Conservation (phyloP, 2,797 vertebrate species). For the Schizothorax lantsangensis region DNA sequence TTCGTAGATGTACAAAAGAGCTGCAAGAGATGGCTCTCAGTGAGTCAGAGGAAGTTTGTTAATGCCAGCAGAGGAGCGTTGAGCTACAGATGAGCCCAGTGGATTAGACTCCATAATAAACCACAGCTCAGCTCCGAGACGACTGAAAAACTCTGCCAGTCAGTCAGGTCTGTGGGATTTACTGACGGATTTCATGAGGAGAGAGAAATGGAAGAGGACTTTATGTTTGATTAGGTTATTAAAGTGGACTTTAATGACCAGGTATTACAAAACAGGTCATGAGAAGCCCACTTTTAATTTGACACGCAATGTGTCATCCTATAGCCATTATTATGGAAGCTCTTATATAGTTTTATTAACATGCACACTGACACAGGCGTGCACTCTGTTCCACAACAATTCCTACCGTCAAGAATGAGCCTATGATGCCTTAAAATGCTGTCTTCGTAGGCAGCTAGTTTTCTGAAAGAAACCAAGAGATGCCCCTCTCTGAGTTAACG, state of each 20-base stretch:
- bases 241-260: slow-evolving; percentile 12
- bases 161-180: slow-evolving; percentile 62
- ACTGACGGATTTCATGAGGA: slow-evolving; percentile 54
- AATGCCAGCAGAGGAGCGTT: slow-evolving; percentile 41
- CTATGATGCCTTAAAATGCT: slow-evolving; percentile 1
- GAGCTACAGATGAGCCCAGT: slow-evolving; percentile 68
- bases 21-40: background rate
- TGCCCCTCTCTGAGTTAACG: slow-evolving; percentile 5
- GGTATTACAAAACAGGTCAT: slow-evolving; percentile 19
- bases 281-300: slow-evolving; percentile 4
- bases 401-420: background rate
- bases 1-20: slow-evolving; percentile 1
- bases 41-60: slow-evolving; percentile 42
- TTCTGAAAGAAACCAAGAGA: background rate
- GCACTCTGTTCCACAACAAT: background rate
- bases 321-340: background rate
- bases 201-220: slow-evolving; percentile 18
- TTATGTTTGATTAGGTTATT: slow-evolving; percentile 27
- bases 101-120: slow-evolving; percentile 77
- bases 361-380: background rate
- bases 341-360: background rate
- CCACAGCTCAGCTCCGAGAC: slow-evolving; percentile 72
- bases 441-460: background rate
- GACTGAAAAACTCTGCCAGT: slow-evolving; percentile 66
- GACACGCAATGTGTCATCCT: background rate